Evolutionary conservation across 2,797 vertebrate species (phyloP).

Genomic region (Apodemus agrarius): DNA sequence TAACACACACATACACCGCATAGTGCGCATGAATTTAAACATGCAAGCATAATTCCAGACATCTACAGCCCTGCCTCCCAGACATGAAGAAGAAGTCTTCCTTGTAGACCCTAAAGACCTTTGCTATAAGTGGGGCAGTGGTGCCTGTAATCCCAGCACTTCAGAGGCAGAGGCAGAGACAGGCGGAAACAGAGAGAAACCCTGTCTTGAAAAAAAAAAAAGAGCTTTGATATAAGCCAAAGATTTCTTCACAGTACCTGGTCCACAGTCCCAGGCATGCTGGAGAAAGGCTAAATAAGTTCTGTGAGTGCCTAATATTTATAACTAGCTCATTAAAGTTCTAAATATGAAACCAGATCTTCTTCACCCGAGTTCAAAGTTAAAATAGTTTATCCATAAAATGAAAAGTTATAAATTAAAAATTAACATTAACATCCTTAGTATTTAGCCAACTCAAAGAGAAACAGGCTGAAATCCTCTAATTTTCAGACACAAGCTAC

Average conservation of each 20-base stretch:
- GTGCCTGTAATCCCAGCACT: too few species aligned
- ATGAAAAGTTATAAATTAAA: neutral
- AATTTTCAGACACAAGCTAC: neutral
- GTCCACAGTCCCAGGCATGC: neutral
- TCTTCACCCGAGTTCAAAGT: neutral
- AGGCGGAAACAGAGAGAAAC: too few species aligned
- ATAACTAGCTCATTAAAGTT: neutral
- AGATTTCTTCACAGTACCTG: slow-evolving; percentile 1
- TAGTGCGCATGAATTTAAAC: neutral
- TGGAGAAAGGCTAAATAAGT: neutral
- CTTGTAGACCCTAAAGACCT: neutral
- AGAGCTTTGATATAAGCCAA: neutral
- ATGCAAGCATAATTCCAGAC: neutral
- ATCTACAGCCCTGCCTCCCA: neutral
- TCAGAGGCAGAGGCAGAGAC: too few species aligned
- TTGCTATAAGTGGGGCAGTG: neutral
- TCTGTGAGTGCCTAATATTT: neutral
- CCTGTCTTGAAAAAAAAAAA: too few species aligned
- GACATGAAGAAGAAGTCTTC: neutral
- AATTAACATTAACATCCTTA: neutral
- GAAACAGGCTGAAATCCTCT: neutral
- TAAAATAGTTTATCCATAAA: slow-evolving; percentile 22
- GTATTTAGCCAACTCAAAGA: neutral
- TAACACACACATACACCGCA: neutral
- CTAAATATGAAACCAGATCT: slow-evolving; percentile 28